Evolutionary conservation across 2,888 invertebrate species (phyloP), one percentile per base, ranked within the genome.

Genomic region (Tinea pellionella): DNA sequence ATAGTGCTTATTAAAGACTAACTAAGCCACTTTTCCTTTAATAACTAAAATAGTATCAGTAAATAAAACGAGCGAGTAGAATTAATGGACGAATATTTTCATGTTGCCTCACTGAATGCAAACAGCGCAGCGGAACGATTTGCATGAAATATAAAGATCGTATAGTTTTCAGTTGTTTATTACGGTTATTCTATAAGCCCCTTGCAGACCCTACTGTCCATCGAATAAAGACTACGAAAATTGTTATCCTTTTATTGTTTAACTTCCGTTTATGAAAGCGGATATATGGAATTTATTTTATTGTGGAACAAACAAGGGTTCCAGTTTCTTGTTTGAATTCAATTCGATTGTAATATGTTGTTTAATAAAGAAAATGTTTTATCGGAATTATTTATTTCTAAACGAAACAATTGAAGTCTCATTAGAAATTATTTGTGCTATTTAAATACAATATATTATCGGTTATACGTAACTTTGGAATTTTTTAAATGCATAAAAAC

Each of bases 71-170:
- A n/a, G n/a, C n/a, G n/a, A n/a, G n/a, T n/a, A n/a, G n/a, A n/a
- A n/a, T n/a, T n/a, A n/a, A n/a, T n/a, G n/a, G n/a, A n/a, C n/a
- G n/a, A n/a, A n/a, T n/a, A n/a, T n/a, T n/a, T n/a, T n/a, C n/a
- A 24, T 24, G 24, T 24, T 3, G 24, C 24, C 24, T 37, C n/a
- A 37, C 37, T 37, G n/a, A 37, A 16, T 47, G 47, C 13, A 47
- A 47, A 47, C 47, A 15, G 2, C 47, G 18, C 47, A 15, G 2
- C 47, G 18, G 67, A 65, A 61, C 73, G 75, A 86, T 86, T 86
- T 85, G 81, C 86, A 86, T 86, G 83, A 86, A 81, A 86, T 86
- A 86, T 85, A 86, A 87, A 85, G 86, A 85, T 82, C 81, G 81
- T 77, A 73, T 82, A 85, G 83, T 83, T 82, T 69, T 67, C 69